Evolutionary conservation across 2,888 invertebrate species (phyloP), one percentile per base, ranked within the genome.

Genomic region (Polydrusus tereticollis): DNA sequence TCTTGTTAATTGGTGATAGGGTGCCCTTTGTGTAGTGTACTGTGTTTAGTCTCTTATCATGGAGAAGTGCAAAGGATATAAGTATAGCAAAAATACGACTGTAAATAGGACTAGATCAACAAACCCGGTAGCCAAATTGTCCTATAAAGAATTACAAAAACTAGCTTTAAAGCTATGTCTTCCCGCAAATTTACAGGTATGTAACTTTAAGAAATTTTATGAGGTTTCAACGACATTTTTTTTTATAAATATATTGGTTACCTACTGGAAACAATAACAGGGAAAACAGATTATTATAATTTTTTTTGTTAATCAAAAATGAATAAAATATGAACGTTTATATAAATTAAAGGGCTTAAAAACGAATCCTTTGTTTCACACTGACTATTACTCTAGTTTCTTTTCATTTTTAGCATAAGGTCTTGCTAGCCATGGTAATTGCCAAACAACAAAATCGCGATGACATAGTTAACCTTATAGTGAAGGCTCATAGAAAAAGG

Each of bases 361-460:
- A n/a, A n/a, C n/a, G n/a, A n/a, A n/a, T n/a, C n/a, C n/a, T n/a
- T n/a, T n/a, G n/a, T n/a, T n/a, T 33, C 33, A 3, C 10, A 33
- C 1, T 7, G 7, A 33, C 6, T 33, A 33, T 33, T 33, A 4
- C 6, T 33, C 10, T 33, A 33, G 1, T 33, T 57, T 57, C 3
- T 6, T 45, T 41, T 43, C 20, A 8, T 21, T 55, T 67, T 58
- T 20, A 67, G 67, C 67, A 67, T n/a, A 67, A 67, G 33, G 67
- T 67, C 10, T 18, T 67, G 12, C 59, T 67, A 1, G 67, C 67
- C 1, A 4, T 43, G 21, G 29, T 67, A 26, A 67, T 67, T 43
- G 67, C 67, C 16, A 57, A 45, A 8, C 33, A 33, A 21, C 10
- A 33, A 26, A 20, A 16, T 12, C 58, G 57, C 0, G 23, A 58